Conservation (phyloP, 2,797 vertebrate species). For the Amblyraja radiata region DNA sequence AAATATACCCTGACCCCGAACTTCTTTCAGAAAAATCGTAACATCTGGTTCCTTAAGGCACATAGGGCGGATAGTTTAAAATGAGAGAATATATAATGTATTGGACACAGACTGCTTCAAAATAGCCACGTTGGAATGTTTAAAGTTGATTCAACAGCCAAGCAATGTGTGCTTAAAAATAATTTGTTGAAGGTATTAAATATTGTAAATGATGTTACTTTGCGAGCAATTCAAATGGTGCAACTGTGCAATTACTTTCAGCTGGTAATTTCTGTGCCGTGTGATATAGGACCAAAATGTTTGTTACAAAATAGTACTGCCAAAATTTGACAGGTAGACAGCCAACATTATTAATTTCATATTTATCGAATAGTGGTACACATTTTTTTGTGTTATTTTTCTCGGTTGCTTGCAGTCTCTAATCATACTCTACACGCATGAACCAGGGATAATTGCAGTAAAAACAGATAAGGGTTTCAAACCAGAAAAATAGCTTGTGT, state of each 20-base stretch:
- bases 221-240: neutral
- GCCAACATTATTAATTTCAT: neutral
- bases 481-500: neutral
- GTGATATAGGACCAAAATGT: neutral
- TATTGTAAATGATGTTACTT: neutral
- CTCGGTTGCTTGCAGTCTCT: neutral
- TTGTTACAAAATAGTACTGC: neutral
- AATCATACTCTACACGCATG: neutral
- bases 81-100: neutral
- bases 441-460: neutral
- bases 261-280: neutral
- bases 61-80: neutral
- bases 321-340: neutral
- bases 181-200: neutral
- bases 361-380: neutral
- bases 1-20: neutral
- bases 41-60: neutral
- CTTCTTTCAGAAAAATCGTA: neutral
- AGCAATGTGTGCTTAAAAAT: neutral
- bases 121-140: neutral
- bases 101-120: neutral
- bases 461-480: neutral
- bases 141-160: neutral
- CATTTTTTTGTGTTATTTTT: neutral
- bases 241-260: neutral